Evolutionary conservation across 2,888 invertebrate species (phyloP).

Genomic region (Lasioglossum figueresi): DNA sequence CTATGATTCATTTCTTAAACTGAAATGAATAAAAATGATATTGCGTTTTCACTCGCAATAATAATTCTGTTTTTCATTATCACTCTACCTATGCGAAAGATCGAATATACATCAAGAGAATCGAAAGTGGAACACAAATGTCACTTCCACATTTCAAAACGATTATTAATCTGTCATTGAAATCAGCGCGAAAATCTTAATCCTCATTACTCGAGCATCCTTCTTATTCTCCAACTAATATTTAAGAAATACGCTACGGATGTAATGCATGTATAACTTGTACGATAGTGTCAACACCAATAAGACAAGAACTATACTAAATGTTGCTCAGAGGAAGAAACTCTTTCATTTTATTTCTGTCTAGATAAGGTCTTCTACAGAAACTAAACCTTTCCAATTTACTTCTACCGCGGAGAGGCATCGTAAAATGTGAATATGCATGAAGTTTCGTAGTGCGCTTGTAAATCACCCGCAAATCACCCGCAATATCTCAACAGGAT

Average conservation of each 20-base stretch:
- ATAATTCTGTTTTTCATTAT: not conserved
- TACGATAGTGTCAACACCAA: not conserved
- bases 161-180: not conserved
- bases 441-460: not conserved
- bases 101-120: not conserved
- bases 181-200: not conserved
- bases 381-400: not conserved
- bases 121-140: not conserved
- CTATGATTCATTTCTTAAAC: not conserved
- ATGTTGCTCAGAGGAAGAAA: not conserved
- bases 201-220: not conserved
- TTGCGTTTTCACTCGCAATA: not conserved
- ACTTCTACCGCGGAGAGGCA: not conserved
- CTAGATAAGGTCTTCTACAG: not conserved
- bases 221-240: not conserved
- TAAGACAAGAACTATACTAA: not conserved
- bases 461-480: not conserved
- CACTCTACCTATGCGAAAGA: not conserved
- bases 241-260: not conserved
- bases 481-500: not conserved
- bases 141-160: not conserved
- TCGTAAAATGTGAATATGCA: slow-evolving; percentile 2
- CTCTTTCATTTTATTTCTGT: not conserved
- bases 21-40: not conserved
- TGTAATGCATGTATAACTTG: not conserved